Percentiles rank a stretch among this genome's conserved stretches.
These are phyloP conservation scores for Nanorana parkeri DNA, from an alignment of 2,113 vertebrate genomes.

Conservation along the genomic window DNA sequence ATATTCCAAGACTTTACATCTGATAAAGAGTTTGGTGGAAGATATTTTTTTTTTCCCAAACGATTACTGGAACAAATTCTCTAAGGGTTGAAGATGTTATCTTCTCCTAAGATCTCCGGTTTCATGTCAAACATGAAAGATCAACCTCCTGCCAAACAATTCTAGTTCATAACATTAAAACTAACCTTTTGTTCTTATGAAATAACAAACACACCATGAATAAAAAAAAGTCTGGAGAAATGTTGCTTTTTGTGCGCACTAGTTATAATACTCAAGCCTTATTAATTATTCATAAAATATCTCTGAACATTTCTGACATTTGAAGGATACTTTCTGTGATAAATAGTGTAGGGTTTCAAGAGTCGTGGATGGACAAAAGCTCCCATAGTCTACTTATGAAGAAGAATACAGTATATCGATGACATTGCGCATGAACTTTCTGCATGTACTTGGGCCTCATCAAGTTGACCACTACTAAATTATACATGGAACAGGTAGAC, in stretches of 20 bases:
- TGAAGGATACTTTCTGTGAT: neutral
- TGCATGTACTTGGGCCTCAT: neutral
- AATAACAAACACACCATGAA: conserved; percentile 35
- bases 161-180: conserved; percentile 62
- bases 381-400: neutral
- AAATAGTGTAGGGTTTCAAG: conserved; percentile 5
- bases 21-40: conserved; percentile 32
- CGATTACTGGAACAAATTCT: conserved; percentile 60
- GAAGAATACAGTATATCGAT: conserved; percentile 15
- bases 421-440: neutral
- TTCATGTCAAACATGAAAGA: conserved; percentile 65
- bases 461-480: conserved; percentile 30
- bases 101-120: conserved; percentile 63
- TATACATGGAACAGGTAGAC: conserved; percentile 18
- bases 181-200: conserved; percentile 61
- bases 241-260: neutral
- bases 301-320: neutral
- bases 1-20: conserved; percentile 27
- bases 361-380: neutral
- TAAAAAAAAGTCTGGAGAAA: neutral
- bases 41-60: conserved; percentile 22
- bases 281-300: conserved; percentile 33
- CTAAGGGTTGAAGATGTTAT: conserved; percentile 63
- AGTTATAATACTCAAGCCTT: neutral
- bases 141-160: conserved; percentile 62